Evolutionary conservation across 2,888 invertebrate species (phyloP).

Genomic region (Aquatica leii): DNA sequence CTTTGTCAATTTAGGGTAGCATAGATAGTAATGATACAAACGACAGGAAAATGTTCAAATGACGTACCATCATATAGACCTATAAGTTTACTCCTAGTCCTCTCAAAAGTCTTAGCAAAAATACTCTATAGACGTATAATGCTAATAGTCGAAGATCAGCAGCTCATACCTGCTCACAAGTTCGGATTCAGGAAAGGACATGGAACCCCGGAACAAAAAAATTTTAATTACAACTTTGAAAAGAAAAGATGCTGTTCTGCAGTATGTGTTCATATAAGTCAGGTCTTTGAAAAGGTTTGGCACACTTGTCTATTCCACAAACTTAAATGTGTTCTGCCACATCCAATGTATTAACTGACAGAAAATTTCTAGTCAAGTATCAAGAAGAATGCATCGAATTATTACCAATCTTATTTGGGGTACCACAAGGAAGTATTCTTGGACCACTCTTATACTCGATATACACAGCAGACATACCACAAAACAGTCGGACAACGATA

Average conservation of each 20-base stretch:
- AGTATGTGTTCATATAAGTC: not conserved
- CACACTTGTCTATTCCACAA: not conserved
- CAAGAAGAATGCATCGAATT: no score
- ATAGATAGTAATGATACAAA: not conserved
- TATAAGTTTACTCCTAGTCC: not conserved
- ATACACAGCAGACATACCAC: not conserved
- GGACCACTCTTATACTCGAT: not conserved
- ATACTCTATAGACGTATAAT: not conserved
- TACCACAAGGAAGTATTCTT: not conserved
- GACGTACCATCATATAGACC: not conserved
- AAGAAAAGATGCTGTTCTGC: not conserved
- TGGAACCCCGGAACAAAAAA: not conserved
- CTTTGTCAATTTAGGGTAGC: no score
- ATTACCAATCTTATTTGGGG: no score
- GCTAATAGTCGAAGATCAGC: not conserved
- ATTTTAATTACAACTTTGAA: not conserved
- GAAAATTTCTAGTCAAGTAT: no score
- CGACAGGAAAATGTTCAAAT: not conserved
- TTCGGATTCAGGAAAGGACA: not conserved
- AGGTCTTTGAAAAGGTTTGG: not conserved
- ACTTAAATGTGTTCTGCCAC: no score
- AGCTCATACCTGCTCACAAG: not conserved
- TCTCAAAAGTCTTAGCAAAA: not conserved
- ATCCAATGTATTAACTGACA: no score
- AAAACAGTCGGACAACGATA: not conserved